These are phyloP conservation scores for Agonopterix heracliana DNA, from an alignment of 2,888 invertebrate genomes.

Conservation along the genomic window DNA sequence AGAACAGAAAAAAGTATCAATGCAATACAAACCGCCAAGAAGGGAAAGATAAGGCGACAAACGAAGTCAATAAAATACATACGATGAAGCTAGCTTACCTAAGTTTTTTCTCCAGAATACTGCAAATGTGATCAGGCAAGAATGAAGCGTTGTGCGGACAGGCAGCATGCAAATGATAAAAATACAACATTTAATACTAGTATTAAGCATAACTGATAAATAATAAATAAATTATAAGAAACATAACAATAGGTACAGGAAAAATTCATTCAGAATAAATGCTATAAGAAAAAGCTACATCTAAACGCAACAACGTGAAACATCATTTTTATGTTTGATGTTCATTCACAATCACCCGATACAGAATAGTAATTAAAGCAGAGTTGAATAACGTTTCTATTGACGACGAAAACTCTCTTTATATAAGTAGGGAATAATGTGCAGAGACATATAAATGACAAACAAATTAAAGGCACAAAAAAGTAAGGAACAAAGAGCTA, in stretches of 20 bases:
- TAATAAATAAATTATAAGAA: background rate
- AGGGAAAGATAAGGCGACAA: background rate
- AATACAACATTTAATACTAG: slow-evolving; percentile 63
- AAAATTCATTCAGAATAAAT: background rate
- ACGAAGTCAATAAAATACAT: background rate
- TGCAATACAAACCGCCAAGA: too few species aligned
- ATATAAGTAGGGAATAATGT: too few species aligned
- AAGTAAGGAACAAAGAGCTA: too few species aligned
- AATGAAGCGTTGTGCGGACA: slow-evolving; percentile 76
- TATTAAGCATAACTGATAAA: slow-evolving; percentile 14
- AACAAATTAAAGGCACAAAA: too few species aligned
- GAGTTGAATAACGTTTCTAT: too few species aligned
- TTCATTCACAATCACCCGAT: too few species aligned
- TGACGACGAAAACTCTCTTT: too few species aligned
- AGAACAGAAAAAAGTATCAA: too few species aligned
- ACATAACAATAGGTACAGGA: too few species aligned
- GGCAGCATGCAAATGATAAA: slow-evolving; percentile 76
- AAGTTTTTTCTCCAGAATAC: slow-evolving; percentile 90
- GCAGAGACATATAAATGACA: too few species aligned
- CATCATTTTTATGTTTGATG: background rate
- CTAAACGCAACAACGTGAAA: background rate
- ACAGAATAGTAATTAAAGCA: too few species aligned
- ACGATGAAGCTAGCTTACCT: slow-evolving; percentile 78
- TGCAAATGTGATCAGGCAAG: slow-evolving; percentile 75
- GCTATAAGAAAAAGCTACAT: background rate